Percentiles rank a stretch among this genome's conserved stretches.
Evolutionary conservation across 2,888 invertebrate genomes (phyloP).

Genomic region (Ctenicera cuprea): DNA sequence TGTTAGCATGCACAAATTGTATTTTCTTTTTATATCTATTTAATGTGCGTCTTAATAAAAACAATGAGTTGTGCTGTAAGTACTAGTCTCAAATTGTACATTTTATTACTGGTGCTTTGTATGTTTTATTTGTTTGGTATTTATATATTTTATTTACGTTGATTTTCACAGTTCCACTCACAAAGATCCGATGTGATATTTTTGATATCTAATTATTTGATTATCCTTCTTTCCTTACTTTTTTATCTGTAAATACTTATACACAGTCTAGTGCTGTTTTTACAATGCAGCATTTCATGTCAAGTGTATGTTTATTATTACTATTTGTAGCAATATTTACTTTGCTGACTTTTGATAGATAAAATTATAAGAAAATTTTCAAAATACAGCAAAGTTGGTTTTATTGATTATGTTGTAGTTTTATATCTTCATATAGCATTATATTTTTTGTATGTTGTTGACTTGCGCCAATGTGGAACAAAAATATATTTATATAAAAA

Average conservation of each 20-base stretch:
- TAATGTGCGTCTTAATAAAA: not conserved
- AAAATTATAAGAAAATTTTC: not conserved
- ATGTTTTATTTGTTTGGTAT: constrained; percentile 48
- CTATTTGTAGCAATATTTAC: constrained; percentile 40
- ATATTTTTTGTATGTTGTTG: constrained; percentile 73
- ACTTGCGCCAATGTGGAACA: constrained; percentile 74
- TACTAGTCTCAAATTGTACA: constrained; percentile 64
- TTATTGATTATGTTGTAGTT: constrained; percentile 63
- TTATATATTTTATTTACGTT: constrained; percentile 51
- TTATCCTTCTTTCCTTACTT: constrained; percentile 61
- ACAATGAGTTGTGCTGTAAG: constrained; percentile 57
- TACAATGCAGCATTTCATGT: constrained; percentile 45
- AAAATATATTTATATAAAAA: constrained; percentile 73
- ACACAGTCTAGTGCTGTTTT: constrained; percentile 43
- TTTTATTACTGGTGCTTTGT: constrained; percentile 61
- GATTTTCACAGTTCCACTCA: constrained; percentile 41
- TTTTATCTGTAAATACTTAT: constrained; percentile 38
- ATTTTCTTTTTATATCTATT: constrained; percentile 7
- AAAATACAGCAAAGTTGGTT: constrained; percentile 42
- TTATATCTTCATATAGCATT: constrained; percentile 67
- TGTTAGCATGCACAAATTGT: constrained; percentile 5
- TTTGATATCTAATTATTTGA: constrained; percentile 54
- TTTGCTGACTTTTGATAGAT: constrained; percentile 41
- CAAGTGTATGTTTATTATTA: constrained; percentile 49
- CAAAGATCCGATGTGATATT: constrained; percentile 58